These are phyloP conservation scores for Cataglyphis altisquamis DNA, from an alignment of 2,888 invertebrate species.

Conservation along the genomic window DNA sequence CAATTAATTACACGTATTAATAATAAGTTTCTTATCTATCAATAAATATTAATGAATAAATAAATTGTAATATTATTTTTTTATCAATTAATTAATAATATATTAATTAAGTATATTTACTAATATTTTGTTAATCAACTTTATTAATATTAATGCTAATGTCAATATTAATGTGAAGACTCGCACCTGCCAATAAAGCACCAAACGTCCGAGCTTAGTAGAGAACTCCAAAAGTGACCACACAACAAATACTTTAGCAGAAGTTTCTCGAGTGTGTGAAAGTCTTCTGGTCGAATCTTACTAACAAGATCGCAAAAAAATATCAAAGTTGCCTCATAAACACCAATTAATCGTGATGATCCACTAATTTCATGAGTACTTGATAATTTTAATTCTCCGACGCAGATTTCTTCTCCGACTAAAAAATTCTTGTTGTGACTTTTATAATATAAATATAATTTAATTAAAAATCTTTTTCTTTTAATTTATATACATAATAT, in stretches of 20 bases:
- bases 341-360: slow-evolving; percentile 57
- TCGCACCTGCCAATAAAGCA: slow-evolving; percentile 80
- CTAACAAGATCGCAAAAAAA: slow-evolving; percentile 75
- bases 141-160: not conserved
- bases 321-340: slow-evolving; percentile 81
- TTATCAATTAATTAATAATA: slow-evolving; percentile 7
- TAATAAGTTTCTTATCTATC: not conserved
- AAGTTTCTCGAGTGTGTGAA: slow-evolving; percentile 73
- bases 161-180: not conserved
- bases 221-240: slow-evolving; percentile 78
- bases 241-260: slow-evolving; percentile 81
- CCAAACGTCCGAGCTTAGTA: slow-evolving; percentile 81
- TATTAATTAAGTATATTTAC: not conserved
- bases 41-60: not conserved
- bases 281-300: slow-evolving; percentile 73
- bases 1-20: not conserved
- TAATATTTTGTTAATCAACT: slow-evolving; percentile 1
- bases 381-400: slow-evolving; percentile 71
- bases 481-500: not conserved
- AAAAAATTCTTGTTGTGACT: not conserved
- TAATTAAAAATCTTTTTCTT: not conserved
- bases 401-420: slow-evolving; percentile 78
- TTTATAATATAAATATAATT: not conserved
- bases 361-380: slow-evolving; percentile 60
- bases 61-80: not conserved